Conservation (phyloP, 2,113 vertebrate species). For the Paramisgurnus dabryanus region DNA sequence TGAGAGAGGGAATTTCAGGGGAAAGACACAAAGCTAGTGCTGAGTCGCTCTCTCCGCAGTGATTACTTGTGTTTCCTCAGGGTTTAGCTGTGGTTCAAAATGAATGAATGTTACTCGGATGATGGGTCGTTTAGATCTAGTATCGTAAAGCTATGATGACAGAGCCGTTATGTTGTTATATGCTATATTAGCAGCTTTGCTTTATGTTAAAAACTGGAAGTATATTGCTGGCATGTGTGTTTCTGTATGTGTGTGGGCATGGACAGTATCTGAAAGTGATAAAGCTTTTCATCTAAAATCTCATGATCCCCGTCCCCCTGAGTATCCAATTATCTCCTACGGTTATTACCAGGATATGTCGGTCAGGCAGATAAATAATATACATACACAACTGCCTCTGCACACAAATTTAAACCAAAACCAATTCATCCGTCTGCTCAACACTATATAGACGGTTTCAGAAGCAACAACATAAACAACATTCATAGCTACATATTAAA, state of each 20-base stretch:
- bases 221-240: not conserved
- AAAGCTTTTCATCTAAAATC: conserved; percentile 9
- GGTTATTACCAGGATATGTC: conserved; percentile 16
- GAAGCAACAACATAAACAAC: no score
- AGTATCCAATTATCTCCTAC: conserved; percentile 23
- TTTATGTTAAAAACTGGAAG: not conserved
- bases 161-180: not conserved
- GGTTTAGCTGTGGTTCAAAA: not conserved
- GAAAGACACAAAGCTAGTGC: not conserved
- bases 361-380: conserved; percentile 24
- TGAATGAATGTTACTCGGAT: conserved; percentile 14
- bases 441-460: no score
- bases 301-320: conserved; percentile 10
- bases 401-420: conserved; percentile 1
- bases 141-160: conserved; percentile 1
- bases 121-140: not conserved
- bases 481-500: no score
- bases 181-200: conserved; percentile 1
- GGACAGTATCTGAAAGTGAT: not conserved
- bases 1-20: not conserved
- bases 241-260: not conserved
- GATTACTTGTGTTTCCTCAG: conserved; percentile 9
- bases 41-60: not conserved
- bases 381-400: not conserved
- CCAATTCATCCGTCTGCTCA: not conserved